Percentiles rank a stretch among this genome's conserved stretches.
phyloP scores from a whole-genome alignment of 2,888 invertebrate species.

The Pseudococcus viburni region DNA sequence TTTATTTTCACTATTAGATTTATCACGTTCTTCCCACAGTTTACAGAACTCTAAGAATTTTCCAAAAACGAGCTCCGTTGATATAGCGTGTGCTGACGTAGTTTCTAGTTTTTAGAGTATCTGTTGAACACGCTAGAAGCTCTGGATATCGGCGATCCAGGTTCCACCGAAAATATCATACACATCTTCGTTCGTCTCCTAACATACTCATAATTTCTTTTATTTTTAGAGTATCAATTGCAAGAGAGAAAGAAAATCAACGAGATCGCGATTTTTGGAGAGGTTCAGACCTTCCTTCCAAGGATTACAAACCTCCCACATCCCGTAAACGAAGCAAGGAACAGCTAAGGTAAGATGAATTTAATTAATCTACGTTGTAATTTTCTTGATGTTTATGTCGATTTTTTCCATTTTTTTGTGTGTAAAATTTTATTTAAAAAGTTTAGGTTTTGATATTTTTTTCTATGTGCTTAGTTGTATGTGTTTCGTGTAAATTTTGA shows the following conservation, averaged over 20 bases:
- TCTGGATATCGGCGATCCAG: slow-evolving; percentile 71
- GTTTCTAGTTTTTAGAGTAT: slow-evolving; percentile 77
- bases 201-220: background rate
- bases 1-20: slow-evolving; percentile 69
- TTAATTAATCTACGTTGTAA: slow-evolving; percentile 16
- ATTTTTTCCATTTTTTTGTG: background rate
- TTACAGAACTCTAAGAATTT: background rate
- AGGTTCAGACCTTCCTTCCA: slow-evolving; percentile 76
- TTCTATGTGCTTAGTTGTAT: background rate
- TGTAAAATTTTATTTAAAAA: background rate
- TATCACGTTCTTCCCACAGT: background rate
- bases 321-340: slow-evolving; percentile 68
- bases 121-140: slow-evolving; percentile 89
- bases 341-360: slow-evolving; percentile 69
- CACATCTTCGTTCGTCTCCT: background rate
- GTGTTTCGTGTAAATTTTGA: background rate
- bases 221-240: slow-evolving; percentile 82
- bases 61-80: background rate
- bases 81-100: background rate
- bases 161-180: background rate
- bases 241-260: slow-evolving; percentile 84
- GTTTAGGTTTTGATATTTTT: background rate
- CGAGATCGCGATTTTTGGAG: slow-evolving; percentile 83
- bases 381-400: slow-evolving; percentile 19
- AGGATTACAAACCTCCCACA: slow-evolving; percentile 74